phyloP scores from a whole-genome alignment of 1,140 invertebrate genomes.

The Drosophila malerkotliana region DNA sequence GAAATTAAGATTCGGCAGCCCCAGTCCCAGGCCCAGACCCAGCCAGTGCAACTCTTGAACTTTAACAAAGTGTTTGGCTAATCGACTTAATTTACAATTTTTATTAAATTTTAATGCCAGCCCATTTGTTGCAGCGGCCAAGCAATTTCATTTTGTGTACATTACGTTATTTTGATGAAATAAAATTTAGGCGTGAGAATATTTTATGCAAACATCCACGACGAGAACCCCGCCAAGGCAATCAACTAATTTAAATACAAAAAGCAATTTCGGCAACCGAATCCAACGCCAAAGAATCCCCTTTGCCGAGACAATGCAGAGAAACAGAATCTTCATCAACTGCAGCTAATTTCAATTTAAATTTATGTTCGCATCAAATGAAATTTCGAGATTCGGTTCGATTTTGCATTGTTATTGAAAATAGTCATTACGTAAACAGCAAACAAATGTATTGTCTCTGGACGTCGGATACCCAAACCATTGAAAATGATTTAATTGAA shows the following conservation, averaged over 20 bases:
- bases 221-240: constrained; percentile 63
- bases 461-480: constrained; percentile 32
- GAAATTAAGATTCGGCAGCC: constrained; percentile 45
- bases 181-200: constrained; percentile 74
- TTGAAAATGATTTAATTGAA: constrained; percentile 69
- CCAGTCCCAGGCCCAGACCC: background rate
- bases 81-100: constrained; percentile 51
- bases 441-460: constrained; percentile 25
- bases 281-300: constrained; percentile 24
- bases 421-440: constrained; percentile 32
- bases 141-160: constrained; percentile 45
- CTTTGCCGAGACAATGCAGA: constrained; percentile 57
- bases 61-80: constrained; percentile 58
- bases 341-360: constrained; percentile 61
- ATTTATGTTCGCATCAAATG: constrained; percentile 66
- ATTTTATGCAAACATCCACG: constrained; percentile 47
- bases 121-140: constrained; percentile 10
- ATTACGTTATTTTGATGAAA: constrained; percentile 62
- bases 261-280: constrained; percentile 53
- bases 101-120: constrained; percentile 60
- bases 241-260: constrained; percentile 78
- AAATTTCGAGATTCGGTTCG: constrained; percentile 57
- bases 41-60: constrained; percentile 52
- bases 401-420: constrained; percentile 70
- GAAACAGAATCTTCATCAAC: constrained; percentile 39